Base-by-base conservation (phyloP, 2,113 vertebrate species). In the Halichoerus grypus region DNA sequence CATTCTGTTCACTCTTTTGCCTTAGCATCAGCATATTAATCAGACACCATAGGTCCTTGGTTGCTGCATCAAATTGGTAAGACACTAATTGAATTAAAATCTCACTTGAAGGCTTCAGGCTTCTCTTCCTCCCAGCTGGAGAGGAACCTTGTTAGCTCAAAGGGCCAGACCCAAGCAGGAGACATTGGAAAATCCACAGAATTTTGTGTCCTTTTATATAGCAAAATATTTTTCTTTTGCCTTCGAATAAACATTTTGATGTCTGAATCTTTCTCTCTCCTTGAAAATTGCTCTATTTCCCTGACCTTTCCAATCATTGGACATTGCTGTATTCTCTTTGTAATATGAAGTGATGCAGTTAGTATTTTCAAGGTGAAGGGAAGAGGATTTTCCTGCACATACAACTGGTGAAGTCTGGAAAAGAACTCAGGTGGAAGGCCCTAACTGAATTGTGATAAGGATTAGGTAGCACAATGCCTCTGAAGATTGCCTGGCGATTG, bases 1-100 rank as follows among this genome's bases (percentile, higher is more conserved):
- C 97, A 98, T 98, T 98, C 98, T 98, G 95, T 85, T 96, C 97
- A 95, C 97, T 98, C 96, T 95, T 95, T 83, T 97, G 98, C 97
- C 33, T 16, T 94, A 96, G 95, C 97, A 98, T 98, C 98, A 94
- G 98, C 98, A 98, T 99, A 97, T 99, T 98, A 99, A 99, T 98
- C 95, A 96, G 98, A 98, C 87, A 90, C 93, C 80, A 28, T 88
- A 93, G 94, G 94, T 96, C 97, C 76, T 98, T 98, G 96, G 98
- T 98, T 98, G 94, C 96, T 97, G 96, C 97, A 96, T 95, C 7
- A 92, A 92, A 92, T 84, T 98, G 94, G 57, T 89, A 97, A 95
- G 94, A 86, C 88, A 94, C 95, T 97, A 98, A 98, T 95, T 97
- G 98, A 99, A 98, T 98, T 97, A 61, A 97, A 97, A 97, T 94